Base-by-base conservation (phyloP, 2,888 invertebrate species). In the Lithophane semibrunnea region DNA sequence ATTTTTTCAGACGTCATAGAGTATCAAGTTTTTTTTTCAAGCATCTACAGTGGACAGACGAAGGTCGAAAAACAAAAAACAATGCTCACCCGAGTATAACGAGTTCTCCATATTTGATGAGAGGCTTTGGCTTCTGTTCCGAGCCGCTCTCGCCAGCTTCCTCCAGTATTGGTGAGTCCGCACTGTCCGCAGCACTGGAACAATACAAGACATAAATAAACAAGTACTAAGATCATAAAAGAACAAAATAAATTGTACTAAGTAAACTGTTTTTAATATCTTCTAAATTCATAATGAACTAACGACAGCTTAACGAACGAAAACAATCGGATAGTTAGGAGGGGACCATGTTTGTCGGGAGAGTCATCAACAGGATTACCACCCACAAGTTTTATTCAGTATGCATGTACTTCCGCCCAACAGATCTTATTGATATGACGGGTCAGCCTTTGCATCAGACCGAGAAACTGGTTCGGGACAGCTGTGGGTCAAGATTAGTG, bases 31-130 rank as follows among this genome's bases (percentile, higher is more conserved):
- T 75, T 56, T 61, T 79, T 58, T 24, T 52, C 52, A 73, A 12
- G 24, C 21, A 29, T 67, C 16, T 10, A 10, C 37, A 61, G 16
- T 52, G 52, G n/a, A 58, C 42, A 66, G 56, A 24, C 44, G 63
- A 76, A 80, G 63, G 60, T 69, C 73, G 47, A 60, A 5, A 69
- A 61, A 56, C 79, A 72, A 73, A 56, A 79, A 49, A 75, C 73
- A 73, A 54, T 70, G 56, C 98, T 98, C 96, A 99, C 98, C 99
- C 99, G 95, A 99, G 98, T 95, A 99, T 99, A 94, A 99, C 98
- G 95, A 99, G 97, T 97, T 99, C 99, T 90, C 99, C 99, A 97
- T 99, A 99, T 97, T 98, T 99, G 92, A 98, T 97, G 90, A 97
- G 97, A 88, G 97, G 97, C 95, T 98, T 98, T 84, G 98, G 98